A percentile compares a stretch with the other conserved stretches of the same genome.
Evolutionary conservation across 2,888 invertebrate species (phyloP).

Genomic region (Nephrotoma guestfalica): DNA sequence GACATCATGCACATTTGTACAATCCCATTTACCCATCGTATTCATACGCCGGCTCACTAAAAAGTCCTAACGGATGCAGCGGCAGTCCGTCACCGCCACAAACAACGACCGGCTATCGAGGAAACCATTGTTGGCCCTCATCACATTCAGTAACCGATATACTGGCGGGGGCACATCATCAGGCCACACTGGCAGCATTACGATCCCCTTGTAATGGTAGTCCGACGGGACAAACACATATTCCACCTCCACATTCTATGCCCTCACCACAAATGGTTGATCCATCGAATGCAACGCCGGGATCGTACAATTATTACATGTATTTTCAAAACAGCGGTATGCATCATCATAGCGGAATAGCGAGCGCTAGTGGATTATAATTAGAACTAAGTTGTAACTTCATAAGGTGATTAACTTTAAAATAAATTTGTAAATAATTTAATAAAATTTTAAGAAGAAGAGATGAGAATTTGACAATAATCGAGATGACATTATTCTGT

Average conservation of each 20-base stretch:
- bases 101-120: conserved; percentile 16
- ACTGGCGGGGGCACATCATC: conserved; percentile 33
- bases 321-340: conserved; percentile 32
- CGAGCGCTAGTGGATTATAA: conserved; percentile 18
- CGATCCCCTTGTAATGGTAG: conserved; percentile 13
- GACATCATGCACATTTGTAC: conserved; percentile 35
- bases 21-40: conserved; percentile 41
- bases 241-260: conserved; percentile 14
- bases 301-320: conserved; percentile 30
- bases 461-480: background rate
- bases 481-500: background rate
- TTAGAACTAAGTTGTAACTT: background rate
- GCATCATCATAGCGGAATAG: conserved; percentile 26
- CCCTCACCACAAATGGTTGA: conserved; percentile 13
- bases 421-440: background rate
- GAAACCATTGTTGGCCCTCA: conserved; percentile 32
- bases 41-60: conserved; percentile 29
- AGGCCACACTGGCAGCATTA: conserved; percentile 24
- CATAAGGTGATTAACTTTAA: background rate
- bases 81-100: conserved; percentile 32
- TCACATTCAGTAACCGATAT: conserved; percentile 43
- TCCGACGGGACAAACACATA: conserved; percentile 12
- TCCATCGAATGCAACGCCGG: conserved; percentile 10
- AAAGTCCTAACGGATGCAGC: conserved; percentile 25
- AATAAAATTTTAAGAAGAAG: background rate